phyloP scores from a whole-genome alignment of 1,140 invertebrate species.

The Aethina tumida region DNA sequence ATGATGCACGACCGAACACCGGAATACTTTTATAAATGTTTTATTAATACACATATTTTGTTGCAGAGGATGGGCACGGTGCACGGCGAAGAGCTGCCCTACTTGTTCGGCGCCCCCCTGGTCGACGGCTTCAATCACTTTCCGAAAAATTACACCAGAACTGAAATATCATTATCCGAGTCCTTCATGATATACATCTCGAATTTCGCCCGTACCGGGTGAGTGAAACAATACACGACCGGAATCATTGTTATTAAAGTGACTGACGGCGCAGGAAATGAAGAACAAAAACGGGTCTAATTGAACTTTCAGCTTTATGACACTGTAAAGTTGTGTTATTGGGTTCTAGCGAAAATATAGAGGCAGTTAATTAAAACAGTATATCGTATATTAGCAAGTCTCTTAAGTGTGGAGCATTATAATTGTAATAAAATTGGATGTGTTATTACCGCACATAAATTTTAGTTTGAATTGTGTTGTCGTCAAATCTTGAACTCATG shows the following conservation, averaged over 20 bases:
- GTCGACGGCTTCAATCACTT: constrained; percentile 69
- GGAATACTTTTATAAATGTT: background rate
- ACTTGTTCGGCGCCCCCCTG: constrained; percentile 74
- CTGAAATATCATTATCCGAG: constrained; percentile 73
- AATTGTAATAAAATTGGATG: too few relatives aligned
- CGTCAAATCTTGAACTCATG: too few relatives aligned
- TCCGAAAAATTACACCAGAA: constrained; percentile 68
- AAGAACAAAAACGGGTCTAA: too few relatives aligned
- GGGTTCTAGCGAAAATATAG: too few relatives aligned
- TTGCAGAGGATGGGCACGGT: constrained; percentile 74
- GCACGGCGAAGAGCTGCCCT: constrained; percentile 84
- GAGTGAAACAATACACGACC: constrained; percentile 34
- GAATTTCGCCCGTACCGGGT: constrained; percentile 90
- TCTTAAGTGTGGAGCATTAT: too few relatives aligned
- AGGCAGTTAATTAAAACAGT: too few relatives aligned
- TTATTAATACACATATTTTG: constrained; percentile 18
- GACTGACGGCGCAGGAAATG: too few relatives aligned
- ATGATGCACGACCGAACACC: background rate
- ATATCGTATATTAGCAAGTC: too few relatives aligned
- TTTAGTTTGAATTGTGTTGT: too few relatives aligned
- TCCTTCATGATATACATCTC: constrained; percentile 78
- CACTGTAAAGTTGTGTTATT: too few relatives aligned
- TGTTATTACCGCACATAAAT: too few relatives aligned
- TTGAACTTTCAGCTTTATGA: too few relatives aligned
- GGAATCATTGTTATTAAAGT: background rate